phyloP scores from a whole-genome alignment of 2,797 vertebrate genomes.

The Caiman crocodilus region DNA sequence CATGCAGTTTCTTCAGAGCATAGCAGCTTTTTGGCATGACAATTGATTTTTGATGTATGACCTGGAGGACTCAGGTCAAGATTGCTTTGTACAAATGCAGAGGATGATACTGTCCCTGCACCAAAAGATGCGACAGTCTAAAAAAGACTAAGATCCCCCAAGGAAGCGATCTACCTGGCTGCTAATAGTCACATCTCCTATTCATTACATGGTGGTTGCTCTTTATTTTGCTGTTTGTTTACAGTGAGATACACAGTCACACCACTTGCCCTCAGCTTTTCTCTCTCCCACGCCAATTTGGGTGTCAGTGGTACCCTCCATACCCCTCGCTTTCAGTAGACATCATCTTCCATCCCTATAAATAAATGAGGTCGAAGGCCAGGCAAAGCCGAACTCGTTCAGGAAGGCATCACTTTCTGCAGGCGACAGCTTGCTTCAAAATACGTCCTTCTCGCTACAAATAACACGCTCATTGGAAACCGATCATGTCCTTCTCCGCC shows the following conservation, averaged over 20 bases:
- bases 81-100: neutral
- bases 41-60: neutral
- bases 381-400: neutral
- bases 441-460: no score
- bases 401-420: no score
- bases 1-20: neutral
- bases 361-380: neutral
- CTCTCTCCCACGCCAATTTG: neutral
- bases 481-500: no score
- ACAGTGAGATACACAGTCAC: neutral
- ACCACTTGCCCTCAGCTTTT: neutral
- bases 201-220: neutral
- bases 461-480: no score
- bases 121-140: neutral
- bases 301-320: neutral
- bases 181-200: neutral
- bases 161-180: neutral
- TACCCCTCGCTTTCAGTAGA: neutral
- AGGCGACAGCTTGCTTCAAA: no score
- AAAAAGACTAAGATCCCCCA: neutral
- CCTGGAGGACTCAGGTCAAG: neutral
- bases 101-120: neutral
- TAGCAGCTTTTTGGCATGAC: neutral
- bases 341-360: neutral
- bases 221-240: neutral